Percentiles rank a stretch among this genome's conserved stretches.
phyloP scores from a whole-genome alignment of 2,113 vertebrate species.

The Macroglossus sobrinus region DNA sequence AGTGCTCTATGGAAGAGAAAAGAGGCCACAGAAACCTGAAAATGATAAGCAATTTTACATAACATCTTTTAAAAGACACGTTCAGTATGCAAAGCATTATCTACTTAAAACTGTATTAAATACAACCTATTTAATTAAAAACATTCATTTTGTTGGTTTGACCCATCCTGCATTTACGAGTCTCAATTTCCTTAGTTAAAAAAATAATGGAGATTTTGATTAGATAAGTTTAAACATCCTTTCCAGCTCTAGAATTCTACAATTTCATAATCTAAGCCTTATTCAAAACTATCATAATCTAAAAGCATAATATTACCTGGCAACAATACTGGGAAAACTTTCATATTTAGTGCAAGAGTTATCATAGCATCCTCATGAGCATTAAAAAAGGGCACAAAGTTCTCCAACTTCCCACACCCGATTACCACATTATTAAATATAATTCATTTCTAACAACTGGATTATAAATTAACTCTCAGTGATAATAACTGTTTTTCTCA shows the following conservation, averaged over 20 bases:
- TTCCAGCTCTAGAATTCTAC: background rate
- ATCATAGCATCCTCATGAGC: background rate
- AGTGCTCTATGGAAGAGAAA: background rate
- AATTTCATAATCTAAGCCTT: background rate
- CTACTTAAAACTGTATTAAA: background rate
- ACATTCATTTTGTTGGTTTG: background rate
- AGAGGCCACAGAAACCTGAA: background rate
- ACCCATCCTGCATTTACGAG: background rate
- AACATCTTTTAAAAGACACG: background rate
- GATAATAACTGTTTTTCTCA: background rate
- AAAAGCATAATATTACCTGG: background rate
- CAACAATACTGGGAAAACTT: background rate
- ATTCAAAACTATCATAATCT: background rate
- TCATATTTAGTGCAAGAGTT: background rate
- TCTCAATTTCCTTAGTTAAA: background rate
- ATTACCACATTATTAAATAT: background rate
- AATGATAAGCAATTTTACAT: background rate
- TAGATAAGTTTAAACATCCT: background rate
- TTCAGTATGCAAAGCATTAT: background rate
- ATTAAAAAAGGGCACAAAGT: background rate
- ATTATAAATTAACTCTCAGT: background rate
- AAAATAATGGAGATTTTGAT: background rate
- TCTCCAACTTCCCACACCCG: background rate
- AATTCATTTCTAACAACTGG: background rate
- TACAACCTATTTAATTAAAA: background rate